phyloP scores from a whole-genome alignment of 2,113 vertebrate genomes.

The Arothron firmamentum region DNA sequence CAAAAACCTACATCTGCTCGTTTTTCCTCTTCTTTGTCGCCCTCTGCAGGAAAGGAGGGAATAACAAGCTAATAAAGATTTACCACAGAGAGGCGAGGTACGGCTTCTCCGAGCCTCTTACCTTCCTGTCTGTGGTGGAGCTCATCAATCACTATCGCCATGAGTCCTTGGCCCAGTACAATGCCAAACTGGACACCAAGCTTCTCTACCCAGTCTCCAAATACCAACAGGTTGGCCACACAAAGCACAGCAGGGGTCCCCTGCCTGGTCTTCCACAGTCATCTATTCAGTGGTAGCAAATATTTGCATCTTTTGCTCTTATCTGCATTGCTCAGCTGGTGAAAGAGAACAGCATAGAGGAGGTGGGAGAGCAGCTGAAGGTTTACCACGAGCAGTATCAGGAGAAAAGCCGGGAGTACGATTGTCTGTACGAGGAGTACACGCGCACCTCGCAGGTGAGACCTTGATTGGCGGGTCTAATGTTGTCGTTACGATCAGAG shows the following conservation, averaged over 20 bases:
- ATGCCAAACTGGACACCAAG: conserved; percentile 94
- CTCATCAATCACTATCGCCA: conserved; percentile 97
- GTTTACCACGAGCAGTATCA: conserved; percentile 95
- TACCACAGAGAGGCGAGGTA: conserved; percentile 92
- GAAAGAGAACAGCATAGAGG: conserved; percentile 97
- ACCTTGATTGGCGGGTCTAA: not conserved
- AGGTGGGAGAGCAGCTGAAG: conserved; percentile 95
- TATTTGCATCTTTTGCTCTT: not conserved
- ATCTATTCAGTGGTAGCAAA: too few species aligned
- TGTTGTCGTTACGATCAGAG: too few species aligned
- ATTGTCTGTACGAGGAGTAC: conserved; percentile 95
- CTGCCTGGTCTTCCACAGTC: not conserved
- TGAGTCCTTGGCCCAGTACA: conserved; percentile 96
- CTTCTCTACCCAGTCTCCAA: conserved; percentile 93
- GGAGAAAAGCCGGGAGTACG: conserved; percentile 97
- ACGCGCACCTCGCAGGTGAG: conserved; percentile 93
- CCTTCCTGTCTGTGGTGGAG: conserved; percentile 92
- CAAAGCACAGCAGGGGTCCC: not conserved
- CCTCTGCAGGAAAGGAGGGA: conserved; percentile 93
- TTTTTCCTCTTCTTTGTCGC: conserved; percentile 13
- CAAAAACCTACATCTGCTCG: too few species aligned
- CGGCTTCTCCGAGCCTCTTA: conserved; percentile 95
- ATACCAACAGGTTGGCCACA: conserved; percentile 86
- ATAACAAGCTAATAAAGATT: conserved; percentile 99
- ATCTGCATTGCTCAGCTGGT: conserved; percentile 80